Percentiles rank a stretch among this genome's conserved stretches.
phyloP scores from a whole-genome alignment of 37 sponge, comb jelly and placozoan species.

The Chondrosia reniformis region DNA sequence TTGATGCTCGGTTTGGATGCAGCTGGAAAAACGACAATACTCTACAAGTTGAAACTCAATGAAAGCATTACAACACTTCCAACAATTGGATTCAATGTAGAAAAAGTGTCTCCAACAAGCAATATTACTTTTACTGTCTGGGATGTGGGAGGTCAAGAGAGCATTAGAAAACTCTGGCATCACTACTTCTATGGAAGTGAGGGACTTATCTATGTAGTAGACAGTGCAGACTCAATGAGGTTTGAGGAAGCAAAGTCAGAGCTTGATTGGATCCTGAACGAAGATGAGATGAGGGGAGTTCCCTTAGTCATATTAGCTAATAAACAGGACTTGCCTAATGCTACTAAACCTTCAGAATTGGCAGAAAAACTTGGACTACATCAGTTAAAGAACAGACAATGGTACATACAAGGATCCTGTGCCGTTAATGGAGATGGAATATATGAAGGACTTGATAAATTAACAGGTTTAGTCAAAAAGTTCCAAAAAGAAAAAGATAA shows the following conservation, averaged over 20 bases:
- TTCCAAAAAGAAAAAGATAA: slow-evolving; percentile 40
- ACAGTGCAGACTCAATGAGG: slow-evolving; percentile 39
- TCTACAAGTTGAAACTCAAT: slow-evolving; percentile 75
- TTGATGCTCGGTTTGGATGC: slow-evolving; percentile 69
- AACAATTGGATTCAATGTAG: slow-evolving; percentile 74
- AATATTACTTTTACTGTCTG: slow-evolving; percentile 52
- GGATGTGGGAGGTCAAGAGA: slow-evolving; percentile 72
- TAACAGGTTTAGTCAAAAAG: slow-evolving; percentile 65
- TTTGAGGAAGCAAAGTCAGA: slow-evolving; percentile 62
- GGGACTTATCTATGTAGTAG: slow-evolving; percentile 61
- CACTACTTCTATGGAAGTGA: slow-evolving; percentile 62
- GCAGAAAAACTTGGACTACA: slow-evolving; percentile 57
- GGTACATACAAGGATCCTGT: slow-evolving; percentile 83
- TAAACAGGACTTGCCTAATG: slow-evolving; percentile 84
- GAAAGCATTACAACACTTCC: slow-evolving; percentile 49
- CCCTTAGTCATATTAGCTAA: slow-evolving; percentile 83
- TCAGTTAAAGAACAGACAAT: slow-evolving; percentile 52
- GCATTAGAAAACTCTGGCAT: slow-evolving; percentile 50
- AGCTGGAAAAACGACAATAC: slow-evolving; percentile 70
- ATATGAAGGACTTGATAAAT: slow-evolving; percentile 62
- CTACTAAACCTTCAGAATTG: slow-evolving; percentile 48
- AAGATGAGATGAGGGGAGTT: slow-evolving; percentile 70
- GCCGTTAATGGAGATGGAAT: slow-evolving; percentile 78
- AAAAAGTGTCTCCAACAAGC: slow-evolving; percentile 49
- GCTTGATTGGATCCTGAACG: slow-evolving; percentile 61